A percentile compares a stretch with the other conserved stretches of the same genome.
These are phyloP conservation scores for Cephus runcator DNA, from an alignment of 2,888 invertebrate genomes.

Conservation along the genomic window DNA sequence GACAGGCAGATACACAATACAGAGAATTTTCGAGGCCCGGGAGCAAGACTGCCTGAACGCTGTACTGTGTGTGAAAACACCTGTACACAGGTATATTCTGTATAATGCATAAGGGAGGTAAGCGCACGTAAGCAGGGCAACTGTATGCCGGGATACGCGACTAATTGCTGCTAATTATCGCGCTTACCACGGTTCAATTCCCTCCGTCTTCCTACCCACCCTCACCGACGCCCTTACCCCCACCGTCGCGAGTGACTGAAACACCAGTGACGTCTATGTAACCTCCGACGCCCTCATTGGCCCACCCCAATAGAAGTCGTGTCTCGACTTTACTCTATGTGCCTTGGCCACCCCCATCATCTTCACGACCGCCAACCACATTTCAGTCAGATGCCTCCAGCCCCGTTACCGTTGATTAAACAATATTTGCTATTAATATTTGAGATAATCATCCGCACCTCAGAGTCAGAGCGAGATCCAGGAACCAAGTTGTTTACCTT, in stretches of 20 bases:
- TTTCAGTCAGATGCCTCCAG: constrained; percentile 9
- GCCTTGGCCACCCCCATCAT: constrained; percentile 15
- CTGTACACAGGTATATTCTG: constrained; percentile 15
- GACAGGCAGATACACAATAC: background rate
- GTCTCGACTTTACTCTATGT: background rate
- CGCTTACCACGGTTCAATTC: constrained; percentile 52
- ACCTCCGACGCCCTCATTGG: background rate
- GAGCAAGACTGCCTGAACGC: background rate
- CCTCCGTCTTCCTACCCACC: constrained; percentile 27
- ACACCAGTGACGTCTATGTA: background rate
- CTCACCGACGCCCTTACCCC: constrained; percentile 16
- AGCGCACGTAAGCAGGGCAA: constrained; percentile 44
- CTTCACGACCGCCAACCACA: background rate
- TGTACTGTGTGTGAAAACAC: background rate
- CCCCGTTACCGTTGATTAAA: constrained; percentile 58
- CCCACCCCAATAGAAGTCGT: background rate
- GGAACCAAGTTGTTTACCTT: background rate
- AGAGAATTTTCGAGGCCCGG: constrained; percentile 6
- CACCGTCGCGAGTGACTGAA: constrained; percentile 3
- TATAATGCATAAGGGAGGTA: constrained; percentile 26
- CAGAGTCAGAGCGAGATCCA: constrained; percentile 31
- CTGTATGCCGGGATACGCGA: constrained; percentile 45
- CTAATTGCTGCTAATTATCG: constrained; percentile 62
- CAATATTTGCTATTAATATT: constrained; percentile 63
- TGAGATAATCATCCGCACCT: constrained; percentile 60